Percentiles rank a stretch among this genome's conserved stretches.
Evolutionary conservation across 2,888 invertebrate genomes (phyloP).

Genomic region (Ichneumoninae sp.): DNA sequence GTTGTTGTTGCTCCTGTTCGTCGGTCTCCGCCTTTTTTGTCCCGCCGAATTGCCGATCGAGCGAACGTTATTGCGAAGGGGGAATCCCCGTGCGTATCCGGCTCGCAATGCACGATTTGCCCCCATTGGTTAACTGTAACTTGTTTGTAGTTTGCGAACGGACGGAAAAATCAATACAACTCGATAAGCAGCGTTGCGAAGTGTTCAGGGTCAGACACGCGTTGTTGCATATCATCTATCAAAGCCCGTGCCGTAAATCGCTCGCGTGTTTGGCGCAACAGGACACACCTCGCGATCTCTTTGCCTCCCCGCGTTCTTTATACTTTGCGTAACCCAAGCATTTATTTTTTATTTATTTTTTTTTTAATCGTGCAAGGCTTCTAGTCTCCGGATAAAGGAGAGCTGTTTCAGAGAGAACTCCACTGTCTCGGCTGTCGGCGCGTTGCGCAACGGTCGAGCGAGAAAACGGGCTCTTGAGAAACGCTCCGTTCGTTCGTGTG

Average conservation of each 20-base stretch:
- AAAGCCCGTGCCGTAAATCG: neutral
- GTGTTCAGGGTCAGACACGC: constrained; percentile 21
- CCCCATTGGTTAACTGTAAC: constrained; percentile 7
- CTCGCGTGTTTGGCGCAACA: constrained; percentile 43
- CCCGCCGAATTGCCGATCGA: neutral
- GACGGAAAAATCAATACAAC: constrained; percentile 34
- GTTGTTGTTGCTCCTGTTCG: constrained; percentile 35
- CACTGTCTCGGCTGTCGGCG: constrained; percentile 22
- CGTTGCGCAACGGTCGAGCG: constrained; percentile 60
- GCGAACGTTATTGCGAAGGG: constrained; percentile 10
- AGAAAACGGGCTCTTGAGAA: constrained; percentile 69
- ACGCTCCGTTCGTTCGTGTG: constrained; percentile 62
- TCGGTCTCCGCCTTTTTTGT: neutral
- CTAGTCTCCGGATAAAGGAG: constrained; percentile 70
- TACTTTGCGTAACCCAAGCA: constrained; percentile 70
- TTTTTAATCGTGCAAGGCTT: constrained; percentile 20
- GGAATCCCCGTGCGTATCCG: constrained; percentile 12
- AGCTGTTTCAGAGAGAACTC: constrained; percentile 47
- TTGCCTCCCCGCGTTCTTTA: constrained; percentile 54
- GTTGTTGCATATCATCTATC: neutral
- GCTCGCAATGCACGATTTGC: constrained; percentile 5
- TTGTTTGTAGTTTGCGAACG: constrained; percentile 27
- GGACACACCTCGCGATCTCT: constrained; percentile 35
- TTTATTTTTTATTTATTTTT: neutral
- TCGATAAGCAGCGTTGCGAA: neutral